Evolutionary conservation across 2,113 vertebrate species (phyloP).

Genomic region (Leucopsar rothschildi): DNA sequence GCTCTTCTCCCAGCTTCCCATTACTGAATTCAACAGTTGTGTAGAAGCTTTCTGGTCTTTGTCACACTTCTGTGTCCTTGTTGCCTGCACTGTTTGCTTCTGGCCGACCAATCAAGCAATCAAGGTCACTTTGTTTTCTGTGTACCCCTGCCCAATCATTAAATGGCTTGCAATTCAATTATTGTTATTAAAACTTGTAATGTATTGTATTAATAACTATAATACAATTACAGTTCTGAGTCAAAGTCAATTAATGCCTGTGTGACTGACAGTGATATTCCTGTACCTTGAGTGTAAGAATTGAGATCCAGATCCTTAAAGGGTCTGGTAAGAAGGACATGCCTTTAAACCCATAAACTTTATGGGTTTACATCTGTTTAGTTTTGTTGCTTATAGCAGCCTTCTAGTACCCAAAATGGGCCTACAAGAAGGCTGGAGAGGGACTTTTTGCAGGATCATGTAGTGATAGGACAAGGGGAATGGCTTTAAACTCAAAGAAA

Average conservation of each 20-base stretch:
- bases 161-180: neutral
- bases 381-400: neutral
- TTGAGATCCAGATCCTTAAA: neutral
- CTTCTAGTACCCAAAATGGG: neutral
- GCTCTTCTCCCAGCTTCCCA: neutral
- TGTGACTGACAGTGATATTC: neutral
- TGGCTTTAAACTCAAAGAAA: neutral
- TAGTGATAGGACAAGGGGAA: neutral
- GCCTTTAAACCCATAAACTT: neutral
- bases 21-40: neutral
- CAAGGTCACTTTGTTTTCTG: neutral
- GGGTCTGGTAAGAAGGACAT: neutral
- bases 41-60: neutral
- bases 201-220: neutral
- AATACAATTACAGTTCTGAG: neutral
- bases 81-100: neutral
- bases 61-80: neutral
- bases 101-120: rapidly evolving
- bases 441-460: neutral
- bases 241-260: neutral
- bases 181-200: neutral
- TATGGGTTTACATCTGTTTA: neutral
- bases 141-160: neutral
- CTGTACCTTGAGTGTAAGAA: neutral
- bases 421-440: neutral